Evolutionary conservation across 2,113 vertebrate species (phyloP).

Genomic region (Microtus pennsylvanicus): DNA sequence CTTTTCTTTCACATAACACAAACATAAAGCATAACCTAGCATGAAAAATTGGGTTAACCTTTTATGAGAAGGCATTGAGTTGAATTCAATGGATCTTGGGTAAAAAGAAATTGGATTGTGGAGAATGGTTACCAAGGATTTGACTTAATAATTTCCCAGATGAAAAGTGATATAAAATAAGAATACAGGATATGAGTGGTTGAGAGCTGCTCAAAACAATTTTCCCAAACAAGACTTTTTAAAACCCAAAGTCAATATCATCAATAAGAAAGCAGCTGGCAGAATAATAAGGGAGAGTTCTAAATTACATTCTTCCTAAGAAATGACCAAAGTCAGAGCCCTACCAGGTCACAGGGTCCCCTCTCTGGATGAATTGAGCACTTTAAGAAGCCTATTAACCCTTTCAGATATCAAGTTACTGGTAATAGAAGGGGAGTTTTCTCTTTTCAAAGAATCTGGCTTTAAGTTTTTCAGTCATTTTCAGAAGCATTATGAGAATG

Average conservation of each 20-base stretch:
- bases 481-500: conserved; percentile 23
- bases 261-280: conserved; percentile 63
- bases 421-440: not conserved
- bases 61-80: conserved; percentile 81
- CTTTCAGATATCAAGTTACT: conserved; percentile 11
- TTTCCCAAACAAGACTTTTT: conserved; percentile 72
- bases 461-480: conserved; percentile 52
- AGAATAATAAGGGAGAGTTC: conserved; percentile 37
- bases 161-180: conserved; percentile 80
- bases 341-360: conserved; percentile 13
- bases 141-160: conserved; percentile 81
- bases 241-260: conserved; percentile 76
- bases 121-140: conserved; percentile 73
- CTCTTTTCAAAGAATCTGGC: conserved; percentile 40
- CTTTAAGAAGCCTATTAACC: conserved; percentile 45
- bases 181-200: conserved; percentile 60
- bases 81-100: conserved; percentile 79
- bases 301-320: conserved; percentile 68
- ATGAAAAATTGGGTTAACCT: conserved; percentile 83
- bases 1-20: conserved; percentile 78
- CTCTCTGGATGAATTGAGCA: conserved; percentile 40
- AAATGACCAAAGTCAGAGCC: conserved; percentile 42
- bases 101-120: conserved; percentile 80
- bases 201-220: conserved; percentile 74
- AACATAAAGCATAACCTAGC: conserved; percentile 78